Evolutionary conservation across 2,113 vertebrate genomes (phyloP), one percentile per base, ranked within the genome.

Genomic region (Cnemophilus loriae): DNA sequence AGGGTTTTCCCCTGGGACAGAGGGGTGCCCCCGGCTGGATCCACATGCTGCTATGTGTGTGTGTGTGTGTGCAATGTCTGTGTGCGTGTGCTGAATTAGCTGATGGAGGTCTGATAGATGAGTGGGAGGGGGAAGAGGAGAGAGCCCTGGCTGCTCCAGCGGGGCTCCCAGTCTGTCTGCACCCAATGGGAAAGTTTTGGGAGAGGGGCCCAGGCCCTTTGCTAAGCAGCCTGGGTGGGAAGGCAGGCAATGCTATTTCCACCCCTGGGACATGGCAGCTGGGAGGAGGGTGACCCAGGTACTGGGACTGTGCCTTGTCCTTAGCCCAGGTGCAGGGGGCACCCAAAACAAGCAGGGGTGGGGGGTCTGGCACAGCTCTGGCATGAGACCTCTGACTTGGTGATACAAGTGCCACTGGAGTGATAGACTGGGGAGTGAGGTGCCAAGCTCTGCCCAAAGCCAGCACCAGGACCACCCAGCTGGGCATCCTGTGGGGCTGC

Each of bases 21-120:
- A 37, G 55, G 55, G 44, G 33, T 71, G 61, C 77, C 65, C 79
- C 73, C 0, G 0, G 87, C 81, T 84, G 91, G 91, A 88, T 88
- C 95, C 88, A 96, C 90, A 94, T 97, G 96, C 96, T 97, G 96
- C 96, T 97, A 97, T 94, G 61, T 92, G 77, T 95, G 93, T 70
- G 88, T 87, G 80, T 4, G 76, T 70, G 56, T 41, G 39, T 41
- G 39, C 39, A 41, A 26, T 67, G 63, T 75, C 87, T 3, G 84
- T 87, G 77, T 60, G 74, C 0, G 63, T 69, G 78, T 87, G 90
- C 91, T 5, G 14, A 76, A 74, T 46, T 91, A 68, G 94, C 83
- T 89, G 26, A 77, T 0, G 0, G 90, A 93, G 70, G 55, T 80
- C 63, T 63, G 55, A 10, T 5, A 69, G 56, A 47, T 0, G 3